Evolutionary conservation across 2,888 invertebrate genomes (phyloP), one percentile per base, ranked within the genome.

Genomic region (Lasioglossum vierecki): DNA sequence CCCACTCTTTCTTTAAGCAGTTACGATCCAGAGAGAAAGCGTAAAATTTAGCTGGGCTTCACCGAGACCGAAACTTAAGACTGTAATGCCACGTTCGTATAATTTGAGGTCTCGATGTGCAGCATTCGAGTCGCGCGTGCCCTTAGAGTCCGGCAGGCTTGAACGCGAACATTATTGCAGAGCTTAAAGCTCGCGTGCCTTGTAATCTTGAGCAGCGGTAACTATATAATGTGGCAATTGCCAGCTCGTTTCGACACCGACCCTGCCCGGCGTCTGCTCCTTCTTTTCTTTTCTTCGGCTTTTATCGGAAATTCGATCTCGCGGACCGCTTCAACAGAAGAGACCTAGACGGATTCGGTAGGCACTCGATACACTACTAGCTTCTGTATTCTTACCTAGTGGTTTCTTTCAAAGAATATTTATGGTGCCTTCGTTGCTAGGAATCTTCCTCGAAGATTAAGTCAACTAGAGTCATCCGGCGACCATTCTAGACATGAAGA

Each of bases 121-220:
- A 26, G 75, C 83, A 82, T 86, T 86, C 81, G 82, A 86, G 85
- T 86, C 85, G 87, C 88, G 76, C 84, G 89, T 87, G 87, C 81
- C 85, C 81, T 87, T 68, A 68, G 22, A 70, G 87, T 79, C 86
- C 86, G 30, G 63, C 30, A 49, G 46, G 76, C 18, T 70, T 57
- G 79, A 84, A 78, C 86, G 82, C 75, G 85, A 82, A 90, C 89
- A 85, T 90, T 88, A 90, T 88, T 87, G 83, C 84, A 80, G 83
- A 82, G 89, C 87, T 90, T 88, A 88, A 90, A 85, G 84, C 84
- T 89, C 90, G 85, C 90, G 88, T 90, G 90, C 90, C 85, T 88
- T 90, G 90, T 90, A 88, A 90, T 90, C 90, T 88, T 78, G 89
- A 88, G 73, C 82, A 85, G 82, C 78, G 85, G 88, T 57, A 85